Base-by-base conservation (phyloP, 2,113 vertebrate genomes). In the Spheniscus mendiculus region DNA sequence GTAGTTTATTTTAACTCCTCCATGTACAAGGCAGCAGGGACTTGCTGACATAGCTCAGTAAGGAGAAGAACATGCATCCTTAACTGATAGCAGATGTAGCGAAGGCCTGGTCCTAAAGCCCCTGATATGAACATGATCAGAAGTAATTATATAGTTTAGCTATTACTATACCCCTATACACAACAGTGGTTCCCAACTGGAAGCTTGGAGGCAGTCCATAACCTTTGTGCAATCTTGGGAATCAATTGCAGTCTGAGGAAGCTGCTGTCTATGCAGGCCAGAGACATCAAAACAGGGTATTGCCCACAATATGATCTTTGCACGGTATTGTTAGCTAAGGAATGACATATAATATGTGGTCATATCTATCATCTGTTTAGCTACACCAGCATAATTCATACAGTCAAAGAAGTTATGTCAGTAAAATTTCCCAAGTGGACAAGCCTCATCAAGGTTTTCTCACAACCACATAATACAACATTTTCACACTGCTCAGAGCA, bases 211-310 rank as follows among this genome's bases (percentile, higher is more conserved):
- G 27, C 62, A 69, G 32, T 70, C 92, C 93, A 90, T 80, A 83
- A 87, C 62, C 84, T 94, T 88, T 93, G 87, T 93, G 71, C 90
- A 93, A 45, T 59, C 53, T 58, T 90, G 88, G 72, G 93, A 90
- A 29, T 7, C 38, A 58, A 88, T 12, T 96, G 80, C 62, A 94
- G 81, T 49, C 87, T 91, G 84, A 91, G 84, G 56, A 97, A 91
- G 70, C 87, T 2, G 1, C 69, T 3, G 56, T 18, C 94, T 89
- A 9, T 2, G 2, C 34, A 85, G 82, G 58, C 53, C 78, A 92
- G 82, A 93, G 74, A 93, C 85, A 96, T 90, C 93, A 96, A 95
- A 95, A 83, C 78, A 94, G 49, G 34, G 44, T 38, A 88, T 66
- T 94, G 90, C 84, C 87, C 81, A 84, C 82, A 94, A 61, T 1